Base-by-base conservation (phyloP, 2,113 vertebrate species). In the Sylvietta virens region DNA sequence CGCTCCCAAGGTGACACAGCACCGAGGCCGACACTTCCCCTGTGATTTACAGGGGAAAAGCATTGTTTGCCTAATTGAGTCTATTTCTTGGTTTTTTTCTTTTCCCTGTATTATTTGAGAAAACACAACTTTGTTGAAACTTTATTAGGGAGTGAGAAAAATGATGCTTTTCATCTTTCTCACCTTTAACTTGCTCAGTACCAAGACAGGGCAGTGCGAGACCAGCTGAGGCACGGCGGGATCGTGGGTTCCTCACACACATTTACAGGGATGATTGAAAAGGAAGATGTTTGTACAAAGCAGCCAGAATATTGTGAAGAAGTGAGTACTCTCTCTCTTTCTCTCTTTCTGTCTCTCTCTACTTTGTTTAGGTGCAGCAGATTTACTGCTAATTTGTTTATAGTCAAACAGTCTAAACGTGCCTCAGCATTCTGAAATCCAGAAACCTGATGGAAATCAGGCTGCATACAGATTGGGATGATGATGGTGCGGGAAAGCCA, bases 171-270 rank as follows among this genome's bases (percentile, higher is more conserved):
- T 78, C 17, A 35, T 74, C 56, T 45, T 77, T 37, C n/a, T 86
- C 44, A 14, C 67, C 86, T 78, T 66, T 67, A 57, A 53, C n/a
- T 80, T 60, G 20, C 40, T 80, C 28, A 2, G 33, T n/a, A 33
- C 60, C 40, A 50, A 92, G 82, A 45, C 5, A 57, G 45, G 74
- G 82, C 66, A 39, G 58, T 0, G 2, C 58, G 62, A 50, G 81
- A 69, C 4, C 47, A 37, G 50, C 60, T 0, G 0, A 81, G 84
- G 33, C 11, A 0, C 0, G 3, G 21, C 0, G 0, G 42, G 24
- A 71, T 69, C 0, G 0, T 6, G 12, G 35, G 80, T 37, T 91
- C 79, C 53, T 74, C 13, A 1, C 56, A 27, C 22, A 4, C 2
- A 0, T 66, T 81, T 69, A 30, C 56, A 64, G 77, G 45, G 74